These are phyloP conservation scores for Sceloporus undulatus DNA, from an alignment of 2,113 vertebrate species.

Conservation along the genomic window DNA sequence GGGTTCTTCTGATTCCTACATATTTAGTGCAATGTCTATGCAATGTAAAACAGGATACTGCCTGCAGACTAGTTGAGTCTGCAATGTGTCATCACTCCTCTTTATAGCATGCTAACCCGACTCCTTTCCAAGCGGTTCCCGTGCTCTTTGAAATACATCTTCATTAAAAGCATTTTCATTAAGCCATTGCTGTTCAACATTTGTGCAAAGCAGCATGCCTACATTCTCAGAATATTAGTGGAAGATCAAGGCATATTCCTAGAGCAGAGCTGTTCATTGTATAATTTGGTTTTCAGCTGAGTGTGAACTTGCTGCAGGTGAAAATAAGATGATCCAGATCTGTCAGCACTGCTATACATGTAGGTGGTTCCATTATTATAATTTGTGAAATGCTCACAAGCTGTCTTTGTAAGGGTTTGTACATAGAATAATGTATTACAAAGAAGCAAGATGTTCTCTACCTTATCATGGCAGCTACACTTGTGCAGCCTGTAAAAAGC, in stretches of 20 bases:
- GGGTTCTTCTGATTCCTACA: neutral
- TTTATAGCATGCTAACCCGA: constrained; percentile 17
- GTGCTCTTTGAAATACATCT: constrained; percentile 32
- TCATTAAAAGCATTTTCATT: constrained; percentile 45
- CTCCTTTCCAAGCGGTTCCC: neutral
- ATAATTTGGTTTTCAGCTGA: constrained; percentile 80
- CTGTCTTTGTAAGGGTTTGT: constrained; percentile 75
- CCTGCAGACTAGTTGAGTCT: neutral
- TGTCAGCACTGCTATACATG: constrained; percentile 77
- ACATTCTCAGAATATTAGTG: constrained; percentile 67
- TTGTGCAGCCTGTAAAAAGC: constrained; percentile 71
- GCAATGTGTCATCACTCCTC: constrained; percentile 10
- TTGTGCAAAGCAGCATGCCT: constrained; percentile 30
- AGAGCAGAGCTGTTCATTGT: constrained; percentile 77
- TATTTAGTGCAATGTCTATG: neutral
- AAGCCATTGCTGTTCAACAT: constrained; percentile 59
- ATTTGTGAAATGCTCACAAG: constrained; percentile 80
- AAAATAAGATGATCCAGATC: constrained; percentile 81
- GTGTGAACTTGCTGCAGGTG: constrained; percentile 78
- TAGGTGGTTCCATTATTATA: constrained; percentile 78
- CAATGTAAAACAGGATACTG: neutral
- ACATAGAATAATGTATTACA: constrained; percentile 76
- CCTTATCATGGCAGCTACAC: constrained; percentile 74
- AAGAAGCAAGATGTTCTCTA: constrained; percentile 74
- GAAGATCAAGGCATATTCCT: constrained; percentile 76